A percentile compares a stretch with the other conserved stretches of the same genome.
Conservation (phyloP, 2,888 invertebrate genomes). For the Caenorhabditis doughertyi region DNA sequence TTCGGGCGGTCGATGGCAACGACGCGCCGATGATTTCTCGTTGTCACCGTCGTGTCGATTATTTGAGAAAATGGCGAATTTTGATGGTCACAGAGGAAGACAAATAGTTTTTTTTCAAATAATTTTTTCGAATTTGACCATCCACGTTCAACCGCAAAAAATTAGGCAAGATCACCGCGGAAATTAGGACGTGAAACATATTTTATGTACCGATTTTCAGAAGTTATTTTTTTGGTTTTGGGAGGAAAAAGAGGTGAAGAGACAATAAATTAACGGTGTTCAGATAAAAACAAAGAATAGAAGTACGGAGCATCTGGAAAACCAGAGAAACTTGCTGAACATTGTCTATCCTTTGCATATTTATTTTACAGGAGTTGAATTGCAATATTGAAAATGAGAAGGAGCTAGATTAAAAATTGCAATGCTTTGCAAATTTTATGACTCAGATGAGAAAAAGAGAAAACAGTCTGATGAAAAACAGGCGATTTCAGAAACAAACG, state of each 20-base stretch:
- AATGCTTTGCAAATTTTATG: too few relatives aligned
- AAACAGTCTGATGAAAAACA: neutral
- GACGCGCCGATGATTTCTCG: constrained; percentile 2
- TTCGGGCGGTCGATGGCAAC: constrained; percentile 21
- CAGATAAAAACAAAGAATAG: too few relatives aligned
- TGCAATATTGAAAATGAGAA: too few relatives aligned
- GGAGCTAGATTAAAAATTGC: too few relatives aligned
- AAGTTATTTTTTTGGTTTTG: too few relatives aligned
- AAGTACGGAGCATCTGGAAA: too few relatives aligned
- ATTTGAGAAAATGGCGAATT: constrained; percentile 23
- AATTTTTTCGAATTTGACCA: neutral
- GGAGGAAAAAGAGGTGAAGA: too few relatives aligned
- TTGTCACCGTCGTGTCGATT: constrained; percentile 7
- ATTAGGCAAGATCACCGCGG: neutral
- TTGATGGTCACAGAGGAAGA: neutral
- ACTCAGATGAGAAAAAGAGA: neutral
- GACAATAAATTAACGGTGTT: too few relatives aligned
- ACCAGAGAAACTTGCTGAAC: too few relatives aligned
- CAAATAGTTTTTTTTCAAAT: neutral
- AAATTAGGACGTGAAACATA: constrained; percentile 15
- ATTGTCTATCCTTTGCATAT: too few relatives aligned
- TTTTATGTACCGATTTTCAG: too few relatives aligned
- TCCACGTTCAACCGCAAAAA: constrained; percentile 13
- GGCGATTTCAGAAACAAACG: neutral
- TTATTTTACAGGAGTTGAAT: too few relatives aligned